Conservation (phyloP, 2,113 vertebrate species). For the Lucifuga dentata region DNA sequence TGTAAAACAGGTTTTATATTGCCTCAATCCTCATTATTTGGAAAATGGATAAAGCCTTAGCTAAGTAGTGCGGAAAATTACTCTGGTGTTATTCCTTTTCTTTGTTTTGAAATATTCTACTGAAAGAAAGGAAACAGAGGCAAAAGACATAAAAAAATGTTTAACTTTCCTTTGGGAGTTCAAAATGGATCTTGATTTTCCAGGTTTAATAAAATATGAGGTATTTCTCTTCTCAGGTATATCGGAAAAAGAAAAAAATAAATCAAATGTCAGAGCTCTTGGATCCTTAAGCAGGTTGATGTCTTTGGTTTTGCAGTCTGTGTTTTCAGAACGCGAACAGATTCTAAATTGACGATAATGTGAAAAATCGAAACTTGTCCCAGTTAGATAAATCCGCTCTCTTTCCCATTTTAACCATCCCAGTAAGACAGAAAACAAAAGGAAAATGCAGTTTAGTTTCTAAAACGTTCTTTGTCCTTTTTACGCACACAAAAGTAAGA, state of each 20-base stretch:
- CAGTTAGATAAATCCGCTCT: conserved; percentile 67
- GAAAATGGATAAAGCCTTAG: conserved; percentile 65
- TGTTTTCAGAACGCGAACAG: conserved; percentile 40
- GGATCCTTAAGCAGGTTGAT: conserved; percentile 55
- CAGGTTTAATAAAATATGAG: conserved; percentile 79
- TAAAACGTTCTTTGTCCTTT: conserved; percentile 10
- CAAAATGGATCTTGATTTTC: conserved; percentile 65
- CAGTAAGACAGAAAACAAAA: conserved; percentile 13
- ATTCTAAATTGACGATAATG: conserved; percentile 29
- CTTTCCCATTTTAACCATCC: conserved; percentile 60
- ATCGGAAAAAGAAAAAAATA: conserved; percentile 19
- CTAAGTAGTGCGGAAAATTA: conserved; percentile 32
- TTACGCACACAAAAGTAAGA: conserved; percentile 11
- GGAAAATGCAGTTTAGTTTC: background rate
- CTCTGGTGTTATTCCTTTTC: conserved; percentile 53
- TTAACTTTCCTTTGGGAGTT: conserved; percentile 79
- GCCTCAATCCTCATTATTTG: conserved; percentile 73
- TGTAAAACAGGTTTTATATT: conserved; percentile 59
- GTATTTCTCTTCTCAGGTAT: conserved; percentile 76
- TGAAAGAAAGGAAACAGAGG: conserved; percentile 27
- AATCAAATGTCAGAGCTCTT: conserved; percentile 59
- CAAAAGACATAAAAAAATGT: conserved; percentile 41
- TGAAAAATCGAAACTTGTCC: conserved; percentile 69
- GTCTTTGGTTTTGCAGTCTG: conserved; percentile 82
- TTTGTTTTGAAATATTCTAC: conserved; percentile 29